Evolutionary conservation across 2,888 invertebrate species (phyloP).

Genomic region (Apotomis capreana): DNA sequence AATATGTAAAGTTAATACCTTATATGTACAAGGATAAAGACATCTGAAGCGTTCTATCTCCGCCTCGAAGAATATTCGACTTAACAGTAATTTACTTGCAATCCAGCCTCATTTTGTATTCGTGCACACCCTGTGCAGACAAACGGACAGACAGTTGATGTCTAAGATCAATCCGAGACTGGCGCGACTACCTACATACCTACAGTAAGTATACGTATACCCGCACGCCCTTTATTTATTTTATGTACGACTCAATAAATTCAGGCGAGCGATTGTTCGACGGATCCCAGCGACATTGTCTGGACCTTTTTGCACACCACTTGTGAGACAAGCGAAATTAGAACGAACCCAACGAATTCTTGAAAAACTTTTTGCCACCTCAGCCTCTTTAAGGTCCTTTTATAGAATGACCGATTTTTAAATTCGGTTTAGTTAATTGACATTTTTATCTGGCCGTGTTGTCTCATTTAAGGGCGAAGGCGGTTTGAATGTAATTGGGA

Average conservation of each 20-base stretch:
- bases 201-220: slow-evolving; percentile 1
- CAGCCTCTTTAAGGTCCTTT: slow-evolving; percentile 22
- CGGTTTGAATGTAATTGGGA: slow-evolving; percentile 63
- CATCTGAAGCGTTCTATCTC: neutral
- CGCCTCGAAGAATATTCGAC: neutral
- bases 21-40: slow-evolving; percentile 17
- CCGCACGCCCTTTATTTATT: slow-evolving; percentile 36
- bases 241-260: slow-evolving; percentile 41
- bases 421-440: slow-evolving; percentile 35
- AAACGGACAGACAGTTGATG: slow-evolving; percentile 76
- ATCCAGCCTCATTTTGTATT: slow-evolving; percentile 29
- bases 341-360: slow-evolving; percentile 31
- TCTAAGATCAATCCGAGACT: slow-evolving; percentile 71
- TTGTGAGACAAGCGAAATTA: slow-evolving; percentile 38
- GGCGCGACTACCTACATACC: slow-evolving; percentile 53
- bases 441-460: slow-evolving; percentile 35
- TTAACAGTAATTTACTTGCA: slow-evolving; percentile 33
- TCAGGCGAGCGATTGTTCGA: slow-evolving; percentile 37
- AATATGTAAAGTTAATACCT: neutral
- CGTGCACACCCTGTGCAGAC: slow-evolving; percentile 54
- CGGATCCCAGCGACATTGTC: slow-evolving; percentile 35
- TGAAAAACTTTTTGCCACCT: slow-evolving; percentile 39
- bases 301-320: slow-evolving; percentile 32
- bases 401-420: slow-evolving; percentile 21
- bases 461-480: slow-evolving; percentile 34